These are phyloP conservation scores for Polyodon spathula DNA, from an alignment of 2,113 vertebrate genomes.

Conservation along the genomic window DNA sequence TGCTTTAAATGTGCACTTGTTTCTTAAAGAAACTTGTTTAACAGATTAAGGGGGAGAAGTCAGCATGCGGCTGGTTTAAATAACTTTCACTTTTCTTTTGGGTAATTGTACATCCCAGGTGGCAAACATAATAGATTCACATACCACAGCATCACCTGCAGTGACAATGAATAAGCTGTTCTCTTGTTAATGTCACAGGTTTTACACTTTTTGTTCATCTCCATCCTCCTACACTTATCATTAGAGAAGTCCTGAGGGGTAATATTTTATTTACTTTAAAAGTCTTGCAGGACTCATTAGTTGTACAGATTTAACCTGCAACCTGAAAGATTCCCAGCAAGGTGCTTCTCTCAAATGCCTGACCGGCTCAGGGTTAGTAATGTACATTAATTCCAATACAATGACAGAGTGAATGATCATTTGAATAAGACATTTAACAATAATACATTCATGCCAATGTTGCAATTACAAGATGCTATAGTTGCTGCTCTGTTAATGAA, in stretches of 20 bases:
- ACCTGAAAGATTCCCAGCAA: no score
- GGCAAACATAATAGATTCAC: background rate
- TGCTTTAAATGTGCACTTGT: background rate
- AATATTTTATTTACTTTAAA: background rate
- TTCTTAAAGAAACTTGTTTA: constrained; percentile 1
- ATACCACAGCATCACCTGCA: background rate
- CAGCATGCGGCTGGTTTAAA: background rate
- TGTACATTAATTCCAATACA: background rate
- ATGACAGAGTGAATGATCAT: background rate
- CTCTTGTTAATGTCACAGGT: background rate
- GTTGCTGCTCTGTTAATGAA: background rate
- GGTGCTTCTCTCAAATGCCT: background rate
- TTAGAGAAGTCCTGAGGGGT: background rate
- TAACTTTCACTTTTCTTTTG: background rate
- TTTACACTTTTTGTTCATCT: background rate
- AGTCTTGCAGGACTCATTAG: background rate
- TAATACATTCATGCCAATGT: background rate
- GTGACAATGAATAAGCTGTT: background rate
- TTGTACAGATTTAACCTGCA: background rate
- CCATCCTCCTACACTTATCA: background rate
- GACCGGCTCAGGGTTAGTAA: background rate
- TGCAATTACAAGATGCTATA: background rate
- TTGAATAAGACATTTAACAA: background rate
- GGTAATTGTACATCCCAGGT: background rate
- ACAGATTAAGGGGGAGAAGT: background rate